Percentiles rank a stretch among this genome's conserved stretches.
Evolutionary conservation across 2,113 vertebrate species (phyloP).

Genomic region (Felis chaus): DNA sequence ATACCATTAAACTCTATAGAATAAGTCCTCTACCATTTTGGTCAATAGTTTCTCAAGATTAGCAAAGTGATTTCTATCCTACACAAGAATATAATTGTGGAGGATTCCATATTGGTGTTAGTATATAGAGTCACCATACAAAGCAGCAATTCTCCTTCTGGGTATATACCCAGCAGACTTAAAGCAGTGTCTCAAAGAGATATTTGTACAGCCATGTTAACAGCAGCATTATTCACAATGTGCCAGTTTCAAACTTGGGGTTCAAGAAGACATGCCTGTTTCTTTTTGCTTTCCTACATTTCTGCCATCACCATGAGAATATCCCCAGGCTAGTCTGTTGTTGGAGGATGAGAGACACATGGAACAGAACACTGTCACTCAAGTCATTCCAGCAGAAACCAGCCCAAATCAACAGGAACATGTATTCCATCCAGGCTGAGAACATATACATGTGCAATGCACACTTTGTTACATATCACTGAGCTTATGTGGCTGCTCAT

Average conservation of each 20-base stretch:
- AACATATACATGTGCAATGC: not conserved
- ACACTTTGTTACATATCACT: not conserved
- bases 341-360: not conserved
- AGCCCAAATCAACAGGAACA: not conserved
- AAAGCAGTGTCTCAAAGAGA: not conserved
- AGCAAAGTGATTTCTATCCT: not conserved
- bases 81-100: not conserved
- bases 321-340: no score
- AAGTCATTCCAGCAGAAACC: not conserved
- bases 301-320: not conserved
- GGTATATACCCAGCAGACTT: not conserved
- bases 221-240: not conserved
- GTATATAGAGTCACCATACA: not conserved
- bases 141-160: not conserved
- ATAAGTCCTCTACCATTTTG: not conserved
- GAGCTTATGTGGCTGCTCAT: not conserved
- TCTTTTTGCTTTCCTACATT: not conserved
- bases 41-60: not conserved
- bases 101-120: not conserved
- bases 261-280: not conserved
- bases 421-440: not conserved
- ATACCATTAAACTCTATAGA: not conserved
- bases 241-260: not conserved
- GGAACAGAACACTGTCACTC: not conserved
- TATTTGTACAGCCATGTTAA: not conserved